Base-by-base conservation (phyloP, 2,888 invertebrate genomes). In the Itoplectis maculator region DNA sequence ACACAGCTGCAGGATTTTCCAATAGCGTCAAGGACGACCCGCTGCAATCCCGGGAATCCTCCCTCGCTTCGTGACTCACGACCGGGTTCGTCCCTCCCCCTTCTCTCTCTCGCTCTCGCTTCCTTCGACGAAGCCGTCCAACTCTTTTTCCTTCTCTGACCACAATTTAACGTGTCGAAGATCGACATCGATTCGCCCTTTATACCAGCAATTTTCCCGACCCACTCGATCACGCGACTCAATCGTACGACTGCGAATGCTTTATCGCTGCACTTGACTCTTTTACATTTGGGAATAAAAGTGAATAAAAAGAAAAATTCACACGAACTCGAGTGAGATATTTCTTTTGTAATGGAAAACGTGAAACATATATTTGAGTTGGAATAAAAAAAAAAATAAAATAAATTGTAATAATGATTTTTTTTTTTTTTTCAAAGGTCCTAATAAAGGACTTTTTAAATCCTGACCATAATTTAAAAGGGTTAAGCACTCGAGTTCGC, bases 161-260 rank as follows among this genome's bases (percentile, higher is more conserved):
- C 20, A 0, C 40, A 20, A 51, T 18, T 13, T 15, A 29, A 59
- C 56, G 56, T 45, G 59, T 59, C 59, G 18, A 40, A 54, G 56
- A 56, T 70, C 56, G 5, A 23, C 13, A 42, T 56, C 59, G 35
- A 45, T 72, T 72, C 29, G 29, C 45, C 45, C 45, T 59, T 59
- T 15, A 11, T 5, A 40, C 11, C 45, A 59, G 29, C 23, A 23
- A 23, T 59, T 35, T 29, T 59, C 35, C n/a, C 29, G 35, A 5
- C n/a, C 2, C 7, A 6, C 35, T 15, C 29, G 8, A 1, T 59
- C 0, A 20, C 13, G 13, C 45, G 13, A 72, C 45, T 45, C 45
- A 47, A n/a, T 13, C 23, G 29, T 37, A 15, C 23, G 15, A 56
- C 68, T 29, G 0, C 20, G 6, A 51, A 35, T 20, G 18, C 15